Base-by-base conservation (phyloP, 2,888 invertebrate species). In the Cosmopolites sordidus region DNA sequence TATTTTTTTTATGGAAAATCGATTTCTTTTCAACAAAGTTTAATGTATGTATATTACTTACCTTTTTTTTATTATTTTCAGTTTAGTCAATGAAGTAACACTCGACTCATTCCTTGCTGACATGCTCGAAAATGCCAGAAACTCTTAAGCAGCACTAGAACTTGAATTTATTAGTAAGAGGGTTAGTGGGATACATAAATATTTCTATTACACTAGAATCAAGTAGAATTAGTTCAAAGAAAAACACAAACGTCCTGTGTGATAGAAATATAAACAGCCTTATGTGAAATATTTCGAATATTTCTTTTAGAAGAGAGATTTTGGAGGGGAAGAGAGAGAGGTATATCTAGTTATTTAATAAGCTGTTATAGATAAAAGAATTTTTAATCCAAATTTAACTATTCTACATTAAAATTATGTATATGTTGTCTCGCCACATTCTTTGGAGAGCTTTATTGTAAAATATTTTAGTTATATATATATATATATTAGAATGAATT, bases 11-110 rank as follows among this genome's bases (percentile, higher is more conserved):
- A n/a, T n/a, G n/a, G 27, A 27, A 27, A 27, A 27, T 6, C 27
- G n/a, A 27, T 27, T 27, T 6, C 9, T 27, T 27, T 9, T 27
- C 9, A 27, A 27, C 6, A 27, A 27, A 27, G 27, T 27, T 27
- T 27, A 27, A 95, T 95, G 77, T 93, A 94, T 77, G 81, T 91
- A 68, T 96, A 97, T 75, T 92, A 95, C 75, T 81, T 96, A 61
- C 96, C 93, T 80, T 93, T 6, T 27, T 6, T 27, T 12, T 33
- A 6, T 33, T 33, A 12, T 91, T 81, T 93, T 91, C 79, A 88
- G 91, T 70, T 82, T 96, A 58, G 87, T 94, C 66, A 90, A 92
- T 30, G 92, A 95, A 64, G 83, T 84, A 55, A 87, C 86, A 60
- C 85, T 97, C 68, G 89, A 92, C 70, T 84, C 85, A 44, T 92